Percentiles rank a stretch among this genome's conserved stretches.
Conservation (phyloP, 2,888 invertebrate genomes). For the Sphecodes monilicornis region DNA sequence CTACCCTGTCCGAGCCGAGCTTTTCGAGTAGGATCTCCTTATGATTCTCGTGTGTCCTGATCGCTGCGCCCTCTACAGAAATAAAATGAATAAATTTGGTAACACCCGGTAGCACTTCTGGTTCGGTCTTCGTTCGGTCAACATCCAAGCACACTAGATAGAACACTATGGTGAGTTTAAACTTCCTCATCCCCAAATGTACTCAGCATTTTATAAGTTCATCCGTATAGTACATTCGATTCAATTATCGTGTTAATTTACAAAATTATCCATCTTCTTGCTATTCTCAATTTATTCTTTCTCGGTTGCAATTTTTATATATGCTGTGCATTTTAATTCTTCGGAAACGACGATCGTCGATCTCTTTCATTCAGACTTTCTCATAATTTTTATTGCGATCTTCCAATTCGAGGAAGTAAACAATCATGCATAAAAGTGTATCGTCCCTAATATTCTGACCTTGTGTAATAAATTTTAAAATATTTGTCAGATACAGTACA, state of each 20-base stretch:
- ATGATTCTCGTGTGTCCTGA: conserved; percentile 85
- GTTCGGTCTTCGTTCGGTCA: conserved; percentile 91
- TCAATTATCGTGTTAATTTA: not conserved
- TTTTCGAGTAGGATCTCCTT: conserved; percentile 78
- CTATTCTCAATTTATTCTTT: not conserved
- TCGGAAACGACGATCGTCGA: not conserved
- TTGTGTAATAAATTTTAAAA: not conserved
- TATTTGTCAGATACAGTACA: not conserved
- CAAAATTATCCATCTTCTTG: not conserved
- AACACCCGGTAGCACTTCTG: conserved; percentile 91
- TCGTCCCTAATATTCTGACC: not conserved
- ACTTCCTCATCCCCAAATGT: conserved; percentile 12
- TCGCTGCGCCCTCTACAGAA: conserved; percentile 90
- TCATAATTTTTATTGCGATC: not conserved
- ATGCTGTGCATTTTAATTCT: not conserved
- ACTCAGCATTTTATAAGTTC: not conserved
- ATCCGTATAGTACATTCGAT: not conserved
- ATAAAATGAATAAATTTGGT: conserved; percentile 90
- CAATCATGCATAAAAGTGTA: too few species aligned
- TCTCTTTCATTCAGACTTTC: not conserved
- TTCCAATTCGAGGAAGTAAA: not conserved
- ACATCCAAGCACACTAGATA: conserved; percentile 85
- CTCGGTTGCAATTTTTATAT: not conserved
- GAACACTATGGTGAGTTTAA: conserved; percentile 64
- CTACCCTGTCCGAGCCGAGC: conserved; percentile 49